Conservation (phyloP, 2,888 invertebrate species). For the Cheilosia pagana region DNA sequence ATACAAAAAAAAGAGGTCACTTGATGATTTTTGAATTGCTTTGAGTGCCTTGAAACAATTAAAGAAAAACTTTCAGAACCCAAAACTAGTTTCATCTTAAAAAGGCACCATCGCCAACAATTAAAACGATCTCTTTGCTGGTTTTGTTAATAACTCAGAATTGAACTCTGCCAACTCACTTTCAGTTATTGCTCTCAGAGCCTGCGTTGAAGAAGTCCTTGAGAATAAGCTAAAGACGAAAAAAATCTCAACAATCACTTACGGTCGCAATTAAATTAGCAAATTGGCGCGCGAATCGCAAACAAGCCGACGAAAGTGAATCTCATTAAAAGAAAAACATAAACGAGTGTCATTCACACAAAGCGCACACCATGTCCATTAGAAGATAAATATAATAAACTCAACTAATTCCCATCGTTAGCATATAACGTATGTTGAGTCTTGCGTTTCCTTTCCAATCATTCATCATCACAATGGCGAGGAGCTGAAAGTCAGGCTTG, state of each 20-base stretch:
- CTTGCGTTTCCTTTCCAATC: constrained; percentile 11
- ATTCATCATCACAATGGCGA: constrained; percentile 3
- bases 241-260: neutral
- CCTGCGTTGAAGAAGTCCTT: neutral
- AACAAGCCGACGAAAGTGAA: constrained; percentile 53
- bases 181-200: neutral
- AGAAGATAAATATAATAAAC: constrained; percentile 24
- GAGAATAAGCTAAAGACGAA: neutral
- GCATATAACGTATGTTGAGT: neutral
- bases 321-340: constrained; percentile 40
- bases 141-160: neutral
- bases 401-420: constrained; percentile 16
- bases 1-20: no score
- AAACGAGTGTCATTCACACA: constrained; percentile 48
- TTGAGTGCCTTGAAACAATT: no score
- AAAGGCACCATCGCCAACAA: neutral
- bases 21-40: no score
- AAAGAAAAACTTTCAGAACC: no score
- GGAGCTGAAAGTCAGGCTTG: neutral
- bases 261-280: constrained; percentile 23
- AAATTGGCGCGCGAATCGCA: constrained; percentile 30
- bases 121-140: no score
- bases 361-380: constrained; percentile 4
- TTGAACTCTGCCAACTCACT: neutral
- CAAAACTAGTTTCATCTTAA: neutral